These are phyloP conservation scores for Melanostigma gelatinosum DNA, from an alignment of 2,113 vertebrate genomes.

Conservation along the genomic window DNA sequence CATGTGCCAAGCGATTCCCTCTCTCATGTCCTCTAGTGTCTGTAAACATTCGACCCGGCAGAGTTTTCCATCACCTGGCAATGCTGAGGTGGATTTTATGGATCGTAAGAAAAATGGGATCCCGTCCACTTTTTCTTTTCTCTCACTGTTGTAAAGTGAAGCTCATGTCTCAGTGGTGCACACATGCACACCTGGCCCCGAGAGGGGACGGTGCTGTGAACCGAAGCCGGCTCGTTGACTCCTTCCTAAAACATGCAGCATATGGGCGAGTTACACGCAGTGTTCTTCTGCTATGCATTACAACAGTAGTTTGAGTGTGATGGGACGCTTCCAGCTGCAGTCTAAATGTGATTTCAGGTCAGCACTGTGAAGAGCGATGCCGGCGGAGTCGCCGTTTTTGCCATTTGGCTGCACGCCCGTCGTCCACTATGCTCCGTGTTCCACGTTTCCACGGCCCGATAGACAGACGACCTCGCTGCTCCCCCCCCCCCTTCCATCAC, in stretches of 20 bases:
- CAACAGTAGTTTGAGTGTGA: constrained; percentile 33
- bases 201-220: constrained; percentile 31
- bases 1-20: constrained; percentile 34
- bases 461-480: constrained; percentile 32
- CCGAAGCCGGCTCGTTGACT: constrained; percentile 37
- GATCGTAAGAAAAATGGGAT: constrained; percentile 29
- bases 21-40: constrained; percentile 44
- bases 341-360: constrained; percentile 54
- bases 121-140: constrained; percentile 29
- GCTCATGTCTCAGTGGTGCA: constrained; percentile 12
- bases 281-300: constrained; percentile 47
- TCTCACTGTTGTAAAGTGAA: constrained; percentile 12
- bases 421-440: constrained; percentile 61
- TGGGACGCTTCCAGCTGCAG: constrained; percentile 31
- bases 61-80: constrained; percentile 66
- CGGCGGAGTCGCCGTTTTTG: constrained; percentile 53
- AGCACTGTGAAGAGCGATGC: constrained; percentile 8
- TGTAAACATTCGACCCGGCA: constrained; percentile 55
- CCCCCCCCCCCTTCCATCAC: constrained; percentile 15
- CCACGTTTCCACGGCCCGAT: constrained; percentile 57
- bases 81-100: constrained; percentile 48
- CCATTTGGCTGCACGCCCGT: constrained; percentile 66
- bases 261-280: constrained; percentile 16
- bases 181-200: constrained; percentile 32
- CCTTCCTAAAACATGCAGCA: constrained; percentile 38